A percentile compares a stretch with the other conserved stretches of the same genome.
Conservation (phyloP, 2,888 invertebrate species). For the Bimastos eiseni region DNA sequence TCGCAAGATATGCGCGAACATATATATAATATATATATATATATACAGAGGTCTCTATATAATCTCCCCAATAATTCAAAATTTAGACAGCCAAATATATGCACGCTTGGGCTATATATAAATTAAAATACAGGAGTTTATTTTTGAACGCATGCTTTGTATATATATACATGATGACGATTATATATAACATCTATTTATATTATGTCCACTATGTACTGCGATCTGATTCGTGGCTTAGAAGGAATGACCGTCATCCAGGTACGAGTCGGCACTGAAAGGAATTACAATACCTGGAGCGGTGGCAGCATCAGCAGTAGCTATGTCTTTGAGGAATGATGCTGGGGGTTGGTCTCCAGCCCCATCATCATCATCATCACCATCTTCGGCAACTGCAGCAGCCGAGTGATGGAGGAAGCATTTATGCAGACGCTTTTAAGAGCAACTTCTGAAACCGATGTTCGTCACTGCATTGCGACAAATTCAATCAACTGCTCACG, state of each 20-base stretch:
- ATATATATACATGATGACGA: too few species aligned
- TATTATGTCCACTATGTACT: background rate
- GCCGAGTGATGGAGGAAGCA: background rate
- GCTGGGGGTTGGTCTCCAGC: background rate
- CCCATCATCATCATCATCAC: too few species aligned
- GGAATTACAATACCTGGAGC: background rate
- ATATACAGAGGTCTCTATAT: too few species aligned
- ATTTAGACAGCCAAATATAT: too few species aligned
- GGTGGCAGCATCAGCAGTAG: background rate
- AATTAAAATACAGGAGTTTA: too few species aligned
- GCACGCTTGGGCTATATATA: too few species aligned
- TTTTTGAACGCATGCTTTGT: too few species aligned
- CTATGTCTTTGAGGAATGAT: background rate
- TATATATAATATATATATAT: too few species aligned
- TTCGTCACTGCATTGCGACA: background rate
- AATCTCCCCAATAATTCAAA: too few species aligned
- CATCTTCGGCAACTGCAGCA: background rate
- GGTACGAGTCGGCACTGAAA: background rate
- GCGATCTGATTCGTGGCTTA: background rate
- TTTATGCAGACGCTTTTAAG: background rate
- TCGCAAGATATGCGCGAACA: background rate
- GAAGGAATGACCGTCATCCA: background rate
- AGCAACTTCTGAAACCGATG: background rate
- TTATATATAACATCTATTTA: too few species aligned
- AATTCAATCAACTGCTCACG: background rate